Evolutionary conservation across 1,140 invertebrate species (phyloP), one percentile per base, ranked within the genome.

Genomic region (Drosophila pachea): DNA sequence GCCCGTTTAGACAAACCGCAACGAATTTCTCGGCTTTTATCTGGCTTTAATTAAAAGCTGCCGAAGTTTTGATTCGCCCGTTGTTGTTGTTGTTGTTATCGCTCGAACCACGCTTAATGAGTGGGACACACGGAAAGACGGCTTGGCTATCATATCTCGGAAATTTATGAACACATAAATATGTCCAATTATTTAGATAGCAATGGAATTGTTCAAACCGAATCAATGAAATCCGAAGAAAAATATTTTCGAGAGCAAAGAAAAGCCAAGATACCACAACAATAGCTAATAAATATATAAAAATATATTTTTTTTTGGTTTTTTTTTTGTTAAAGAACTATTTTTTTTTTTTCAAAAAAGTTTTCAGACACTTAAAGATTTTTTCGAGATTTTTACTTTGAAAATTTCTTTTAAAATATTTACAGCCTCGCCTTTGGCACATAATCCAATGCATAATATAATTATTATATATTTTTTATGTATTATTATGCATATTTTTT

Each of bases 91-190:
- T 32, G 11, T 40, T 53, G 45, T 47, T 35, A 52, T 29, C 12
- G 48, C 47, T 50, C 33, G 33, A 42, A 11, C 7, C 14, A 67
- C 64, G 73, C 74, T 64, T 81, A 59, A 72, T 78, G 66, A 45
- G 42, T 36, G 22, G 1, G 22, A 38, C 14, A 36, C 59, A 48
- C 55, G 40, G 32, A 55, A 40, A 40, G 16, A 12, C 47, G 48
- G 56, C 52, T n/a, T 22, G 59, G 40, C 54, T 67, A 74, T 83
- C 74, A 81, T 84, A 83, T 84, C 79, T 69, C 45, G 14, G 9
- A 69, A 65, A 83, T 83, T 84, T 83, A 83, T 84, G 78, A 75
- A 73, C 79, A 69, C 78, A 83, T 83, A 83, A 83, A 83, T 78
- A 83, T 83, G 78, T 83, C 79, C 67, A 78, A 83, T 83, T 83